Base-by-base conservation (phyloP, 2,797 vertebrate species). In the Gobio occitaniae region DNA sequence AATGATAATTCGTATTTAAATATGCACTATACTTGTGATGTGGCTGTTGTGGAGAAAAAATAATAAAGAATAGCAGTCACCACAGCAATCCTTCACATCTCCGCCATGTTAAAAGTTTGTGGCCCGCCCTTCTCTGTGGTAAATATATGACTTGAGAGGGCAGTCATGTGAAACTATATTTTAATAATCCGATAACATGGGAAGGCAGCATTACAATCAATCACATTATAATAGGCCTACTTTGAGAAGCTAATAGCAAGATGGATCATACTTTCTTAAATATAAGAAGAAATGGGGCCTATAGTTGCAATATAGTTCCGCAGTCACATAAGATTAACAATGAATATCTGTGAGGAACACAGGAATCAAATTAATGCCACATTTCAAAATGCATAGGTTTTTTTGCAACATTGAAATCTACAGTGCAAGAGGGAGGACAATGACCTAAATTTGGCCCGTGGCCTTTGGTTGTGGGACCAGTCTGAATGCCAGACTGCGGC, bases 401-500 rank as follows among this genome's bases (percentile, higher is more conserved):
- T 38, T 48, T 38, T 48, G 54, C 41, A 48, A 44, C 15, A 52
- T 82, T 44, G 48, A 76, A 66, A 68, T 72, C 68, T 66, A 17
- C 65, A 78, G 52, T n/a, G 32, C 61, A 47, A 75, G 50, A 61
- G 32, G 15, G 48, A n/a, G 50, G 41, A 76, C 47, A 41, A 76
- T 75, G 74, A 78, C 75, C 75, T 70, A 80, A 25, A 69, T 75
- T 76, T 48, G 48, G 75, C 79, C 72, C 79, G 78, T 76, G 50
- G 41, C 78, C 80, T 48, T 61, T 80, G 80, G 90, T 86, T 87
- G 83, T 17, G 32, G 44, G 25, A 32, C 38, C 12, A 21, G 59
- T 69, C 63, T 54, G 65, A 83, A 78, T 84, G 80, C 78, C 80
- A 86, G 90, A 89, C 84, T 38, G 61, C 54, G 69, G 91, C 95